Evolutionary conservation across 2,113 vertebrate species (phyloP), one percentile per base, ranked within the genome.

Genomic region (Scolopax mira): DNA sequence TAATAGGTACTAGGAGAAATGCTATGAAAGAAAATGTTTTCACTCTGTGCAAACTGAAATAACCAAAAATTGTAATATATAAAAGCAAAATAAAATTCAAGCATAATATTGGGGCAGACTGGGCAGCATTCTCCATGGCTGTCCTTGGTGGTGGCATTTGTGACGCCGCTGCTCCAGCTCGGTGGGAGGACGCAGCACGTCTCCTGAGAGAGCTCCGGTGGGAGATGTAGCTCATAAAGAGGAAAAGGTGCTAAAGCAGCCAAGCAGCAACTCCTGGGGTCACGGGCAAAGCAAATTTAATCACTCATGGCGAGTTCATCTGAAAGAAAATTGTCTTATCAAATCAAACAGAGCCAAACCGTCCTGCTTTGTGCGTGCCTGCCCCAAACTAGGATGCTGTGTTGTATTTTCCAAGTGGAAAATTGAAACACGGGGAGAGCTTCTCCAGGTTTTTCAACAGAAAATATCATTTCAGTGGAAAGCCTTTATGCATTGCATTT

Each of bases 131-230:
- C 77, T 22, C 48, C 52, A 9, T 2, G 2, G 2, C 8, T 4
- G 27, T 7, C 58, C 77, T 46, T 31, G 54, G 22, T 31, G 30
- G 16, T 10, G 33, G 39, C 0, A 1, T 52, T 54, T 18, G 61
- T 30, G 81, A 30, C 27, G 28, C 19, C 0, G 1, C 10, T 16
- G 7, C 14, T 25, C 16, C 42, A 9, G 27, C 73, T n/a, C 10
- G 0, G 6, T 16, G n/a, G 66, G 58, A 88, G 42, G 62, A 49
- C n/a, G 17, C 5, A 0, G 46, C 3, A 16, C 28, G 3, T 24
- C 35, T 65, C 49, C 44, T 3, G 6, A 2, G 52, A 35, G 58
- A 60, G 51, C 37, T 79, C 27, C 1, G n/a, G 30, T 3, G 0
- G 31, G 39, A 55, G n/a, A 37, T 12, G 46, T 2, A 33, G 64